Evolutionary conservation across 2,888 invertebrate genomes (phyloP), one percentile per base, ranked within the genome.

Genomic region (Ophion obscuratus): DNA sequence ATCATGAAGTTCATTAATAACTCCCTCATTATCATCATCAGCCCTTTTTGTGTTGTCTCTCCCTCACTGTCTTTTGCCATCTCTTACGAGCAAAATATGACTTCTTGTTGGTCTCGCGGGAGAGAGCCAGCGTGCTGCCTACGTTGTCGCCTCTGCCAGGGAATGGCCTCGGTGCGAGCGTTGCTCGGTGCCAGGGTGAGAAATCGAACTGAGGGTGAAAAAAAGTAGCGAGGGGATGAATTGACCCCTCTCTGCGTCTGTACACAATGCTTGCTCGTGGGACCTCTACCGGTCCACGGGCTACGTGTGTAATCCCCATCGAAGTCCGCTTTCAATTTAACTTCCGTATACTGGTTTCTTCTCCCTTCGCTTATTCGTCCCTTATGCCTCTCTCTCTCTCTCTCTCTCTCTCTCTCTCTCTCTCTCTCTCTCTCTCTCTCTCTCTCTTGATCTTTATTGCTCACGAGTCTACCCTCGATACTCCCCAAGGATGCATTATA

Each of bases 271-370:
- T 47, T 67, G 73, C 74, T 53, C 79, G 31, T 44, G 76, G 78
- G 80, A 84, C 79, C 67, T 75, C 59, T 66, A 80, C 80, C 85
- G 73, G 80, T 74, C 59, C 79, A 79, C 84, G 86, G 77, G 83
- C 81, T 76, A 88, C 87, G 86, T 78, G 82, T 87, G 88, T 89
- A 91, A 90, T 91, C 88, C 90, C 88, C 88, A 88, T 89, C 89
- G 85, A 89, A 84, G 90, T 88, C 87, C 88, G 89, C 88, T 89
- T 88, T 89, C 89, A 89, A 88, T 89, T 88, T 87, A 86, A 88
- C 87, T 87, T 87, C 84, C 86, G 81, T 61, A 61, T 70, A 76
- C 40, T 40, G 81, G 77, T 83, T 83, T 84, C 73, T 64, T 61
- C 70, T 31, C 31, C 31, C 31, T 31, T 31, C 57, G 24, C 9